phyloP scores from a whole-genome alignment of 2,113 vertebrate genomes.

The Propithecus coquereli region DNA sequence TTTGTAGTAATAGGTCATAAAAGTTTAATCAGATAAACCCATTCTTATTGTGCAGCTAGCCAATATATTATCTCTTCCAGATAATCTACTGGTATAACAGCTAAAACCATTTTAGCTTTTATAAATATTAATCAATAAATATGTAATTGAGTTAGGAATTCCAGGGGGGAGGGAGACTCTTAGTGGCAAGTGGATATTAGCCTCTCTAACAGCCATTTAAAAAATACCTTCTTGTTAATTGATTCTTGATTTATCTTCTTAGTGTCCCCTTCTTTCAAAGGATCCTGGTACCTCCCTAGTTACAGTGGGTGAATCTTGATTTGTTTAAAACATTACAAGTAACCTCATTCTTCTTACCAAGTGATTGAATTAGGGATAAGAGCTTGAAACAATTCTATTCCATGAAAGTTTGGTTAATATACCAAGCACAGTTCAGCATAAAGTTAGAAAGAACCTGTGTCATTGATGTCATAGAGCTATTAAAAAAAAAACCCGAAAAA shows the following conservation, averaged over 20 bases:
- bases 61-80: neutral
- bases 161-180: neutral
- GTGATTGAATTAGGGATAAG: neutral
- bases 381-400: neutral
- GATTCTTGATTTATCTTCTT: neutral
- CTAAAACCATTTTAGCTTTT: neutral
- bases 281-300: neutral
- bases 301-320: neutral
- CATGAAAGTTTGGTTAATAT: neutral
- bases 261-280: neutral
- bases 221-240: neutral
- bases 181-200: neutral
- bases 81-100: neutral
- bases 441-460: neutral
- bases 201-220: neutral
- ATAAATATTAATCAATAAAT: neutral
- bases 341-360: neutral
- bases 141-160: neutral
- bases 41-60: neutral
- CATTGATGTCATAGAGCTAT: neutral
- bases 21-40: neutral
- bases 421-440: neutral
- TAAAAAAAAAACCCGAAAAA: neutral
- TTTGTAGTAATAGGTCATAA: neutral
- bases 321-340: neutral